Evolutionary conservation across 2,113 vertebrate genomes (phyloP).

Genomic region (zebrafish (Danio rerio)): DNA sequence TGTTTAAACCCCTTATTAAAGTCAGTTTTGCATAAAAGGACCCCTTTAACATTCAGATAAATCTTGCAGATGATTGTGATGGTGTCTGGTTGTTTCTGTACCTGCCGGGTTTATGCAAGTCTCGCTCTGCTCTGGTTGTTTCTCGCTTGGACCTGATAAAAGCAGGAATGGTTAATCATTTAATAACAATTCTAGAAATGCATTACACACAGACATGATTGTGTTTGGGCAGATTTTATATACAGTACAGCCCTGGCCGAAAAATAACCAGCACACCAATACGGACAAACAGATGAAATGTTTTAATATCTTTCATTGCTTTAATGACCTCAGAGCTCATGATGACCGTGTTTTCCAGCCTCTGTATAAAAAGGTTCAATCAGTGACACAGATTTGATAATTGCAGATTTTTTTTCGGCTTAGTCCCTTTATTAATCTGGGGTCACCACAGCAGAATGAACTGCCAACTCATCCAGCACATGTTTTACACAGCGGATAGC

Average conservation of each 20-base stretch:
- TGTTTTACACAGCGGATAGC: too few species aligned
- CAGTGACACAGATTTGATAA: background rate
- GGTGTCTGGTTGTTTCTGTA: constrained; percentile 52
- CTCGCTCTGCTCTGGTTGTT: constrained; percentile 58
- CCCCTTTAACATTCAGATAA: too few species aligned
- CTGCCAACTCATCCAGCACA: too few species aligned
- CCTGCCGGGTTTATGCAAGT: constrained; percentile 80
- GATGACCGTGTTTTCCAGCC: background rate
- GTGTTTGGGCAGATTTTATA: background rate
- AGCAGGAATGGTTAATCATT: constrained; percentile 7
- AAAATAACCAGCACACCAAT: background rate
- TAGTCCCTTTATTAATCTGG: too few species aligned
- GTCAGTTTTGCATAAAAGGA: too few species aligned
- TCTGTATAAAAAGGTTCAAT: background rate
- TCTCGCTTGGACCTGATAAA: constrained; percentile 73
- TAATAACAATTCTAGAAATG: background rate
- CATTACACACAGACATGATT: background rate
- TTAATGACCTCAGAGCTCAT: background rate
- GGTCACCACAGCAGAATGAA: too few species aligned
- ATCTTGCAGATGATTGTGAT: too few species aligned
- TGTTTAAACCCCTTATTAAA: too few species aligned
- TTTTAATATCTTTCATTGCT: background rate
- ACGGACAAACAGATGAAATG: background rate
- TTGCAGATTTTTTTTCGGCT: too few species aligned
- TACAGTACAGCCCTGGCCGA: background rate